Percentiles rank a stretch among this genome's conserved stretches.
phyloP scores from a whole-genome alignment of 2,888 invertebrate genomes.

The Venustoraphidia nigricollis region DNA sequence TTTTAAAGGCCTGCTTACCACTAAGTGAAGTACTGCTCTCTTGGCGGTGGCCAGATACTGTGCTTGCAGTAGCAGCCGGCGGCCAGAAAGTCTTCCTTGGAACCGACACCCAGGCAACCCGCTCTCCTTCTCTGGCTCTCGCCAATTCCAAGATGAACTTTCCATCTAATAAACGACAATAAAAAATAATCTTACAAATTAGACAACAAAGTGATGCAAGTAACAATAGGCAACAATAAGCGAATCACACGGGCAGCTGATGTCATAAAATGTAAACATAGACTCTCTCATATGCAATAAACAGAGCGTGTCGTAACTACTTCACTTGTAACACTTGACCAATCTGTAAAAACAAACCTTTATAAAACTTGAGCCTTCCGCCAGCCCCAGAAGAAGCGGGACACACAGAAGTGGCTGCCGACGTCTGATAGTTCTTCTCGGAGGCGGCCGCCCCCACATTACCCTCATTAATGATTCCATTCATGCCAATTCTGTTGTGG shows the following conservation, averaged over 20 bases:
- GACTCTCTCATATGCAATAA: background rate
- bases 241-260: too few relatives aligned
- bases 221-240: background rate
- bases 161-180: slow-evolving; percentile 49
- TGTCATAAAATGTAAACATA: background rate
- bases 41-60: slow-evolving; percentile 39
- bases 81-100: slow-evolving; percentile 81
- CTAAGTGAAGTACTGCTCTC: slow-evolving; percentile 70
- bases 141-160: slow-evolving; percentile 79
- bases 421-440: too few relatives aligned
- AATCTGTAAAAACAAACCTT: slow-evolving; percentile 36
- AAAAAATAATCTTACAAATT: background rate
- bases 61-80: slow-evolving; percentile 46
- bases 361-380: slow-evolving; percentile 66
- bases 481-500: slow-evolving; percentile 51
- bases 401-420: slow-evolving; percentile 10
- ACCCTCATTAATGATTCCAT: slow-evolving; percentile 48
- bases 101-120: slow-evolving; percentile 78
- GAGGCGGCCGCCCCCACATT: slow-evolving; percentile 28
- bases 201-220: background rate
- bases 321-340: background rate
- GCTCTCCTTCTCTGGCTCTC: slow-evolving; percentile 60
- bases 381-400: slow-evolving; percentile 29
- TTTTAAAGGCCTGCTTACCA: slow-evolving; percentile 33
- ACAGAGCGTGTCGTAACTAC: slow-evolving; percentile 1